phyloP scores from a whole-genome alignment of 2,113 vertebrate genomes.

The Malurus melanocephalus region DNA sequence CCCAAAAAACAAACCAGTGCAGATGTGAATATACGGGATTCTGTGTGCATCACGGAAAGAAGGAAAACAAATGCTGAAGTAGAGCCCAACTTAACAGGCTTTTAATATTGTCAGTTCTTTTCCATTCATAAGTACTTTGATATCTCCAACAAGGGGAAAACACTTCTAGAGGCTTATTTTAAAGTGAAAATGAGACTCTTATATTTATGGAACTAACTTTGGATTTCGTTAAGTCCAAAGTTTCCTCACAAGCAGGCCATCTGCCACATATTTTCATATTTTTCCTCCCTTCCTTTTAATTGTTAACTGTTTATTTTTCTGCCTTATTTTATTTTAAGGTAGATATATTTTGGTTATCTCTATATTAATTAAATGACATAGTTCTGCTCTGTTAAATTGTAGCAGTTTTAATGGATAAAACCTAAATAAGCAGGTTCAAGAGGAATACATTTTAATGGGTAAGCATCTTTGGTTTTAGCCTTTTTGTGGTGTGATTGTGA shows the following conservation, averaged over 20 bases:
- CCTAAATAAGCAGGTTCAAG: constrained; percentile 20
- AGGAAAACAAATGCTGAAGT: not conserved
- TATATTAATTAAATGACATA: not conserved
- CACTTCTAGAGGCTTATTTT: not conserved
- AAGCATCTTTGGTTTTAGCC: not conserved
- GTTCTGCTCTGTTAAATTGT: not conserved
- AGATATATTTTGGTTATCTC: not conserved
- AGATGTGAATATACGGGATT: not conserved
- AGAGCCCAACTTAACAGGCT: not conserved
- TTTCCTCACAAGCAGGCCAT: not conserved
- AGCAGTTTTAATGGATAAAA: not conserved
- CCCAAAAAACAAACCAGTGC: not conserved
- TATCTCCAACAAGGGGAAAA: not conserved
- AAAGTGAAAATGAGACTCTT: not conserved
- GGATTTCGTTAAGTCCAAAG: not conserved
- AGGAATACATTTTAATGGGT: not conserved
- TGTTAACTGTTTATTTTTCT: not conserved
- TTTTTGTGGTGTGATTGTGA: constrained; percentile 30
- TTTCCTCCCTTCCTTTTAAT: not conserved
- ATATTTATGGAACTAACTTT: not conserved
- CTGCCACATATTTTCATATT: not conserved
- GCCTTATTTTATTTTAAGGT: not conserved
- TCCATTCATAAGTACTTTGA: not conserved
- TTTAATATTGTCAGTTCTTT: not conserved
- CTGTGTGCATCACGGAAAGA: not conserved